A percentile compares a stretch with the other conserved stretches of the same genome.
Conservation (phyloP, 2,888 invertebrate species). For the Melinaea menophilus region DNA sequence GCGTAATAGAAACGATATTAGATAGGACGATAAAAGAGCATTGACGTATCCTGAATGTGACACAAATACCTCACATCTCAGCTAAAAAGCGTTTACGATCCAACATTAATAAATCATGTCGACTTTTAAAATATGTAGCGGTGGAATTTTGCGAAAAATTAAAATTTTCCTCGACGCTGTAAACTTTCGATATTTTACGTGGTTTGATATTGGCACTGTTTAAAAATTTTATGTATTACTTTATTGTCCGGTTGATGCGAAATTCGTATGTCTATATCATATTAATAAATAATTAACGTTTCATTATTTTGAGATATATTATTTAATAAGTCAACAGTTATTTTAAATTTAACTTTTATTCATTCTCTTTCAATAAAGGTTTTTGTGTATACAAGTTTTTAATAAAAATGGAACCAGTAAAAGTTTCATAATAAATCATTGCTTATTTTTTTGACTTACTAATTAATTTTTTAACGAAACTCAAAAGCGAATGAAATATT, state of each 20-base stretch:
- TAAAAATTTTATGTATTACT: conserved; percentile 27
- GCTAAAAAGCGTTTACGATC: conserved; percentile 58
- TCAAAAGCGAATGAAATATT: too few relatives aligned
- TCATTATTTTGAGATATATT: conserved; percentile 11
- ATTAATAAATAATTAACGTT: conserved; percentile 17
- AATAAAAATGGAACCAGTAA: too few relatives aligned
- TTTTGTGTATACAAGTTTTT: too few relatives aligned
- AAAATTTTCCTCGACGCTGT: conserved; percentile 58
- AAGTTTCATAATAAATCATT: too few relatives aligned
- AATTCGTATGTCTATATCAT: conserved; percentile 16
- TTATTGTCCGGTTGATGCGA: conserved; percentile 26
- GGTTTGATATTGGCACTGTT: conserved; percentile 49
- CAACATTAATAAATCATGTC: conserved; percentile 66
- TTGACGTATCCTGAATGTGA: conserved; percentile 44
- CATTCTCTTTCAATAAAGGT: too few relatives aligned
- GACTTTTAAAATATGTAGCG: conserved; percentile 63
- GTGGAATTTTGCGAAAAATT: conserved; percentile 57
- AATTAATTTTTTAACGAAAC: too few relatives aligned
- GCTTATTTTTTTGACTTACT: too few relatives aligned
- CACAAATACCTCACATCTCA: conserved; percentile 51
- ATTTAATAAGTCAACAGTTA: too few relatives aligned
- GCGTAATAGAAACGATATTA: conserved; percentile 30
- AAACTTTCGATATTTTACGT: conserved; percentile 63
- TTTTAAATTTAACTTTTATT: too few relatives aligned
- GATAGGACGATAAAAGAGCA: conserved; percentile 38